Evolutionary conservation across 2,113 vertebrate genomes (phyloP).

Genomic region (Condylura cristata): DNA sequence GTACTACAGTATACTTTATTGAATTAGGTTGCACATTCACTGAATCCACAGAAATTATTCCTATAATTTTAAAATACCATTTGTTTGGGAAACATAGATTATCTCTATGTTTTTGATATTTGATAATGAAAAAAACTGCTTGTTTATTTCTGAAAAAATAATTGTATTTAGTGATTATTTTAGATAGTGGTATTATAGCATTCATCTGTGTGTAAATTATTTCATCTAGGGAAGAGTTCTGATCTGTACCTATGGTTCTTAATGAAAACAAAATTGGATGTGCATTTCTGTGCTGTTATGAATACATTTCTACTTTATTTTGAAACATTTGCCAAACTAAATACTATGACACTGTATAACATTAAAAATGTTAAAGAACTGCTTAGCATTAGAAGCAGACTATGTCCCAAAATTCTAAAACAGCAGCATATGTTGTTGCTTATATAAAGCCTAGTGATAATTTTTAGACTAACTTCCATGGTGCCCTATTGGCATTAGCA

Average conservation of each 20-base stretch:
- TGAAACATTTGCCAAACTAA: constrained; percentile 90
- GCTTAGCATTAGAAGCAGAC: constrained; percentile 81
- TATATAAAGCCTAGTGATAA: constrained; percentile 94
- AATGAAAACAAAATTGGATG: constrained; percentile 88
- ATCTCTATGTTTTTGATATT: constrained; percentile 87
- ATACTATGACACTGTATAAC: constrained; percentile 88
- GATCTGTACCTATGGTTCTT: constrained; percentile 90
- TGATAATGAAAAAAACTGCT: constrained; percentile 88
- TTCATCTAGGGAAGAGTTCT: constrained; percentile 89
- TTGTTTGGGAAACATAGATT: constrained; percentile 85
- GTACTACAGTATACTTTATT: constrained; percentile 88
- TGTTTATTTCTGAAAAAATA: constrained; percentile 90
- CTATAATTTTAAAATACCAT: constrained; percentile 81
- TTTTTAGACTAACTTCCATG: constrained; percentile 91
- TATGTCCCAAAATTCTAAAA: constrained; percentile 83
- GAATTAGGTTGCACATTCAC: constrained; percentile 87
- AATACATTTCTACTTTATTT: constrained; percentile 91
- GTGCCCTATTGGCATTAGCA: constrained; percentile 89
- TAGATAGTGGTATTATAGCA: constrained; percentile 88
- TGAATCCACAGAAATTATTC: constrained; percentile 80
- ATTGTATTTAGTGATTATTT: constrained; percentile 96
- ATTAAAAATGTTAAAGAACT: constrained; percentile 82
- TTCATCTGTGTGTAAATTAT: constrained; percentile 95
- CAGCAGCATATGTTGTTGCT: constrained; percentile 90
- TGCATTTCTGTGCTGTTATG: constrained; percentile 91